These are phyloP conservation scores for Tricholauxania praeusta DNA, from an alignment of 2,888 invertebrate species.

Conservation along the genomic window DNA sequence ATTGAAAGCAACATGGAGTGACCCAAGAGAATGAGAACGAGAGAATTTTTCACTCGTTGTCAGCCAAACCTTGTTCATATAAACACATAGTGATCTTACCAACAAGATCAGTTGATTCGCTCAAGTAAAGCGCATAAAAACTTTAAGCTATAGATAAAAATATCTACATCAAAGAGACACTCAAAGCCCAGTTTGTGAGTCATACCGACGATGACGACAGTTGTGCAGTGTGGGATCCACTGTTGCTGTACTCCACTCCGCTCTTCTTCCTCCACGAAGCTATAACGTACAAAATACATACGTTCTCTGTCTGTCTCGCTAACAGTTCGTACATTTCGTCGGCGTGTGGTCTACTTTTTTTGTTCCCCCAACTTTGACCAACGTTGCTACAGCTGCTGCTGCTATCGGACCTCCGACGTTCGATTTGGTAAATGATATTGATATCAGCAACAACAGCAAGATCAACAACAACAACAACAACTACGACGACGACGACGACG, in stretches of 20 bases:
- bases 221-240: constrained; percentile 34
- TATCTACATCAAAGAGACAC: not conserved
- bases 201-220: constrained; percentile 27
- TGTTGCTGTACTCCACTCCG: not conserved
- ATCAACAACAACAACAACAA: constrained; percentile 33
- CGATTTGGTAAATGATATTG: constrained; percentile 34
- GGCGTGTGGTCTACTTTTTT: constrained; percentile 50
- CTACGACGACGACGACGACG: constrained; percentile 41
- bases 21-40: constrained; percentile 5
- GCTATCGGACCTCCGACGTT: constrained; percentile 25
- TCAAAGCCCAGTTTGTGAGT: constrained; percentile 18
- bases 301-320: constrained; percentile 3
- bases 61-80: constrained; percentile 9
- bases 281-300: not conserved
- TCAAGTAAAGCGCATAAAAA: not conserved
- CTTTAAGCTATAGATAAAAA: not conserved
- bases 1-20: constrained; percentile 10
- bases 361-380: constrained; percentile 29
- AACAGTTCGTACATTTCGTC: constrained; percentile 36
- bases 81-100: not conserved
- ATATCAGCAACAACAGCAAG: constrained; percentile 28
- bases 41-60: not conserved
- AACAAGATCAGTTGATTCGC: constrained; percentile 19
- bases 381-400: constrained; percentile 2
- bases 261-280: not conserved